Evolutionary conservation across 1,140 invertebrate species (phyloP).

Genomic region (Micrasema minimum): DNA sequence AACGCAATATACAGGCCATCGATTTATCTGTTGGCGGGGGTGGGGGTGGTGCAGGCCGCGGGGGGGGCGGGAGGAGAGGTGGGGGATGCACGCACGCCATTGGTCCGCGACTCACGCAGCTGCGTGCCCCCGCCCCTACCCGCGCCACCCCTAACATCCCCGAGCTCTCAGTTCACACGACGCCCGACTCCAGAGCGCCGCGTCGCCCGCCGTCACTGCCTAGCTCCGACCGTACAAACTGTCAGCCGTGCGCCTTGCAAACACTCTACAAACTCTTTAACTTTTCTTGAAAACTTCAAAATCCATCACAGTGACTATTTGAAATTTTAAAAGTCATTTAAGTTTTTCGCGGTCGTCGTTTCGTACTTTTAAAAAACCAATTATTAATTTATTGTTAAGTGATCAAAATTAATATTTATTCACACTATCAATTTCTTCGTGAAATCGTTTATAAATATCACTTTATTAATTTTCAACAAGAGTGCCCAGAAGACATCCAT

Average conservation of each 20-base stretch:
- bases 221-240: constrained; percentile 1
- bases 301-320: background rate
- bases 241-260: background rate
- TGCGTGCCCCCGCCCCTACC: constrained; percentile 59
- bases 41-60: constrained; percentile 58
- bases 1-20: constrained; percentile 65
- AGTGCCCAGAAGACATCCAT: constrained; percentile 62
- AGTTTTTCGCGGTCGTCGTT: background rate
- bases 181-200: constrained; percentile 40
- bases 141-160: constrained; percentile 30
- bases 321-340: background rate
- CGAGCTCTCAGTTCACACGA: constrained; percentile 44
- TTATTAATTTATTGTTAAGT: background rate
- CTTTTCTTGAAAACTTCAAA: too few species aligned
- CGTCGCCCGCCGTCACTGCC: constrained; percentile 37
- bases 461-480: constrained; percentile 26
- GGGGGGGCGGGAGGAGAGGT: constrained; percentile 58
- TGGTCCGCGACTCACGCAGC: constrained; percentile 63
- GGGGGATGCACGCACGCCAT: constrained; percentile 66
- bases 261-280: constrained; percentile 27
- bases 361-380: constrained; percentile 8
- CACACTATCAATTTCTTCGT: constrained; percentile 16
- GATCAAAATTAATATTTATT: too few species aligned
- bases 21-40: constrained; percentile 61
- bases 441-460: constrained; percentile 13